A percentile compares a stretch with the other conserved stretches of the same genome.
phyloP scores from a whole-genome alignment of 2,888 invertebrate genomes.

The Ochropleura leucogaster region DNA sequence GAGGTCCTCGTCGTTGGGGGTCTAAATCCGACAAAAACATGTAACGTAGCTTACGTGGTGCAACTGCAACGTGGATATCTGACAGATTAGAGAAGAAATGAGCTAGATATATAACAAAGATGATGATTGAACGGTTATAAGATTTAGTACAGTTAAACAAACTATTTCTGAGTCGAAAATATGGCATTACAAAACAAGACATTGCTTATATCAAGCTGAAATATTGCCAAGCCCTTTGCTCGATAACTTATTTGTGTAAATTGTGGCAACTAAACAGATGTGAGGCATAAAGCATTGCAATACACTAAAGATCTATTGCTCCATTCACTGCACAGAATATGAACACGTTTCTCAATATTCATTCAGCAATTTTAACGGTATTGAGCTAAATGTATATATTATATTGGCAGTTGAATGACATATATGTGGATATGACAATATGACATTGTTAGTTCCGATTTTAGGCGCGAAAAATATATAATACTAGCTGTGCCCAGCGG shows the following conservation, averaged over 20 bases:
- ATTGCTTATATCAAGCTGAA: background rate
- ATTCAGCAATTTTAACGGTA: slow-evolving; percentile 28
- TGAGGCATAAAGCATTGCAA: slow-evolving; percentile 16
- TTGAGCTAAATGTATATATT: no score
- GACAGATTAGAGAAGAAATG: background rate
- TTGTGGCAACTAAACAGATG: slow-evolving; percentile 28
- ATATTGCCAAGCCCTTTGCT: slow-evolving; percentile 11
- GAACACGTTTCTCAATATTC: slow-evolving; percentile 7
- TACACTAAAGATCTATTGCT: slow-evolving; percentile 16
- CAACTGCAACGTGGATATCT: background rate
- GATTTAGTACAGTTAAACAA: background rate
- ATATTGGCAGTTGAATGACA: no score
- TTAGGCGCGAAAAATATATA: no score
- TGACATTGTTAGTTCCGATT: no score
- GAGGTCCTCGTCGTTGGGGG: no score
- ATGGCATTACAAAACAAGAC: background rate
- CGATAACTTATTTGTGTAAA: slow-evolving; percentile 29
- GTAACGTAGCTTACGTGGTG: background rate
- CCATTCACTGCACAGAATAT: slow-evolving; percentile 9
- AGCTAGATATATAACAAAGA: background rate
- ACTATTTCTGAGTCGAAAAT: background rate
- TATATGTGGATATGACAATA: no score
- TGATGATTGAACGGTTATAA: background rate
- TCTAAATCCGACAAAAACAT: no score
- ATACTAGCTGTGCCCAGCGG: no score